Percentiles rank a stretch among this genome's conserved stretches.
Evolutionary conservation across 1,140 invertebrate genomes (phyloP).

Genomic region (Epicauta chinensis): DNA sequence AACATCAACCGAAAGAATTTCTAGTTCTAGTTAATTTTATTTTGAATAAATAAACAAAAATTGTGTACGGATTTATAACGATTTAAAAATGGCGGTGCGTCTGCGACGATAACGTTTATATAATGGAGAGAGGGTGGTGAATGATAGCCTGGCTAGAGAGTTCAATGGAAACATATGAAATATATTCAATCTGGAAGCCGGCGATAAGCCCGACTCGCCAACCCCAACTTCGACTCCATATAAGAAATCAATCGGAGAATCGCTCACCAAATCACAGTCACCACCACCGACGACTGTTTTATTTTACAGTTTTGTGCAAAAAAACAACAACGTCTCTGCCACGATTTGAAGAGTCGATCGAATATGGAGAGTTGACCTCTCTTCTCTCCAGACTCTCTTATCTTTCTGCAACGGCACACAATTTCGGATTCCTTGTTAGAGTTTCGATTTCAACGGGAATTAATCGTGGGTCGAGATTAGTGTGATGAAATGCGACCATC

Average conservation of each 20-base stretch:
- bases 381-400: slow-evolving; percentile 4
- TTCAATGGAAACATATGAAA: slow-evolving; percentile 40
- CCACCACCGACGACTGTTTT: no score
- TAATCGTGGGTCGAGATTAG: slow-evolving; percentile 7
- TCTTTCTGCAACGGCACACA: slow-evolving; percentile 18
- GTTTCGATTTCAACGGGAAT: slow-evolving; percentile 13
- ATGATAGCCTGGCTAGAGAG: slow-evolving; percentile 32
- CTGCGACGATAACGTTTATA: slow-evolving; percentile 19
- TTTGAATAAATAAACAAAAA: no score
- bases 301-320: no score
- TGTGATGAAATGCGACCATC: slow-evolving; percentile 15
- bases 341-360: no score
- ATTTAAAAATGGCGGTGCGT: slow-evolving; percentile 19
- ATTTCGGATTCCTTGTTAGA: slow-evolving; percentile 8
- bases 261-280: no score
- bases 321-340: no score
- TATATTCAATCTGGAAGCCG: slow-evolving; percentile 38
- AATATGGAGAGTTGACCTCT: no score
- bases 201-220: slow-evolving; percentile 27
- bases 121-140: slow-evolving; percentile 34
- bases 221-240: neutral
- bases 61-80: slow-evolving; percentile 2
- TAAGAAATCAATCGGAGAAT: slow-evolving; percentile 11
- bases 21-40: no score
- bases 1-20: no score